Conservation (phyloP, 2,797 vertebrate species). For the Limnodromus scolopaceus region DNA sequence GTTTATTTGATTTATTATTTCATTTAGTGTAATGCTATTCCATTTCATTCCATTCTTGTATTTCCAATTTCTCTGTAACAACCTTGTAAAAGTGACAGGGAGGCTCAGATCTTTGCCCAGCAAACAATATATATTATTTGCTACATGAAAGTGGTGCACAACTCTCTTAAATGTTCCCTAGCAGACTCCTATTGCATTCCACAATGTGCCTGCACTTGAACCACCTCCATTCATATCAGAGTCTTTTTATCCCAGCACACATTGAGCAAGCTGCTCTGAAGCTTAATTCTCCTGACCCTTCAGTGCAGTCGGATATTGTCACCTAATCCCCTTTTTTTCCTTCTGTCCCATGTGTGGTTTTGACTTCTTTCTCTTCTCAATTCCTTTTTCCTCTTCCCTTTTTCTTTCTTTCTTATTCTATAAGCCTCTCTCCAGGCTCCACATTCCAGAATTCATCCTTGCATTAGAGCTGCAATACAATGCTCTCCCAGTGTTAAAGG, state of each 20-base stretch:
- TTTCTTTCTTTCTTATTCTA: slow-evolving; percentile 77
- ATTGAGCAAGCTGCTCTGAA: slow-evolving; percentile 81
- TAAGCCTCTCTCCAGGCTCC: slow-evolving; percentile 78
- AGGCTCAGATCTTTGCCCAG: slow-evolving; percentile 69
- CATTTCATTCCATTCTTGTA: slow-evolving; percentile 34
- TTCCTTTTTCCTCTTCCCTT: slow-evolving; percentile 78
- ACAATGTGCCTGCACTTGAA: slow-evolving; percentile 82
- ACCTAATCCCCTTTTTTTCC: slow-evolving; percentile 86
- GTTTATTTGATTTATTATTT: slow-evolving; percentile 64
- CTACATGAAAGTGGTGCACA: slow-evolving; percentile 78
- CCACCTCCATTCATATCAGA: slow-evolving; percentile 78
- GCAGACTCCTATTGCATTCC: slow-evolving; percentile 75
- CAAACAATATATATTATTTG: slow-evolving; percentile 75
- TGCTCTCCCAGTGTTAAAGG: slow-evolving; percentile 82
- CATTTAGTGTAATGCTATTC: slow-evolving; percentile 14
- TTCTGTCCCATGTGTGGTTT: slow-evolving; percentile 84
- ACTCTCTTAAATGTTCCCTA: slow-evolving; percentile 73
- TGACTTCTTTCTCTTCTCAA: slow-evolving; percentile 83
- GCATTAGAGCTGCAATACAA: slow-evolving; percentile 77
- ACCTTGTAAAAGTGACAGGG: slow-evolving; percentile 71
- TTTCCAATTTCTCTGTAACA: slow-evolving; percentile 58
- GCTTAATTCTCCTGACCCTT: slow-evolving; percentile 85
- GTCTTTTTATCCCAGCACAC: slow-evolving; percentile 82
- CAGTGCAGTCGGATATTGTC: slow-evolving; percentile 85
- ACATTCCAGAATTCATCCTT: slow-evolving; percentile 82